These are phyloP conservation scores for Gallinago media DNA, from an alignment of 2,113 vertebrate species.

Conservation along the genomic window DNA sequence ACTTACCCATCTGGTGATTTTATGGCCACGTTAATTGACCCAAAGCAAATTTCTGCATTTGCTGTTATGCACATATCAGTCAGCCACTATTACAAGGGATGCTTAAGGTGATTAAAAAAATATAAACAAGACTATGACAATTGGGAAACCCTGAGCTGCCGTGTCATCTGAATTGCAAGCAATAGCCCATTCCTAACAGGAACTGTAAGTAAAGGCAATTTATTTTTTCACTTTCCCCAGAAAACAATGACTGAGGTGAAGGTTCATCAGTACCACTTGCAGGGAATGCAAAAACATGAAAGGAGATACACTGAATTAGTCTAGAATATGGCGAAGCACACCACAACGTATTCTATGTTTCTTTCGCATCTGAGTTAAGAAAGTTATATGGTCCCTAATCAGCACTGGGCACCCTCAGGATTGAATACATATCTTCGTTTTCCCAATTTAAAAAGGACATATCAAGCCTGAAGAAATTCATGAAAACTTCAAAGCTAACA, in stretches of 20 bases:
- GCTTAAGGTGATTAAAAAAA: not conserved
- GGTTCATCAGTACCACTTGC: not conserved
- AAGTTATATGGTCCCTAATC: not conserved
- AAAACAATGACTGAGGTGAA: not conserved
- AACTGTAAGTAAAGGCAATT: not conserved
- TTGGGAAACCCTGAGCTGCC: not conserved
- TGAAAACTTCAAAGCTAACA: conserved; percentile 17
- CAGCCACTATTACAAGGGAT: not conserved
- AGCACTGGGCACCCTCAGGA: not conserved
- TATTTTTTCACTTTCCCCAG: not conserved
- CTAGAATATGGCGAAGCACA: rapidly evolving
- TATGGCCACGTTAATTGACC: not conserved
- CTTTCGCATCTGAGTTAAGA: not conserved
- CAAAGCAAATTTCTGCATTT: not conserved
- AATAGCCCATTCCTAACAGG: not conserved
- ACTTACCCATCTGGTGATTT: conserved; percentile 17
- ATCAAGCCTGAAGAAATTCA: not conserved
- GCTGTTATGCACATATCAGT: not conserved
- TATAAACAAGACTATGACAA: not conserved
- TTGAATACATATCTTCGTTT: not conserved
- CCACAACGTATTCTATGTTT: not conserved
- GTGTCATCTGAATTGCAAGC: not conserved
- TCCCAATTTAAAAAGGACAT: not conserved
- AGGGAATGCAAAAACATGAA: not conserved
- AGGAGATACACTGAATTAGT: not conserved